phyloP scores from a whole-genome alignment of 2,888 invertebrate species.

The Nemurella pictetii region DNA sequence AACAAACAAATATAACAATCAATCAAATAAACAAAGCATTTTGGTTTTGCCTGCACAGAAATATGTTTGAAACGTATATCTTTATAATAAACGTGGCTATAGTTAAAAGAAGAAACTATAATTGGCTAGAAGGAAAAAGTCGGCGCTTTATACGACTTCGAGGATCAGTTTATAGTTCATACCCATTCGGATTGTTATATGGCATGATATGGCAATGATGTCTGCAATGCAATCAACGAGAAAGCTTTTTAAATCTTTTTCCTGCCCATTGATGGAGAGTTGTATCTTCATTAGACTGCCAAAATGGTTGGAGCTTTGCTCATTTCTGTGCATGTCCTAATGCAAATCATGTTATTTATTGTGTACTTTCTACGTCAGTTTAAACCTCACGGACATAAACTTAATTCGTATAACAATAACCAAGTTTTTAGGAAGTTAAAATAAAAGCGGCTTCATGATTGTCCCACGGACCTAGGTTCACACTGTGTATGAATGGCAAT shows the following conservation, averaged over 20 bases:
- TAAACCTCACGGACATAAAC: neutral
- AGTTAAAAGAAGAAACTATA: no score
- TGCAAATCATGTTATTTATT: neutral
- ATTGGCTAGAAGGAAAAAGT: no score
- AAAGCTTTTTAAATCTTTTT: neutral
- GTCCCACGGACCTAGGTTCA: neutral
- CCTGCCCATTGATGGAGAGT: neutral
- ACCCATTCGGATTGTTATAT: no score
- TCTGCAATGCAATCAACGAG: neutral
- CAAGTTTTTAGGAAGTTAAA: neutral
- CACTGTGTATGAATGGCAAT: neutral
- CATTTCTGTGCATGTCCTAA: neutral
- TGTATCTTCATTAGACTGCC: neutral
- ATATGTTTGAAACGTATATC: no score
- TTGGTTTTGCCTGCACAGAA: no score
- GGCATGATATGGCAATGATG: neutral
- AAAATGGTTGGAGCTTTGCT: neutral
- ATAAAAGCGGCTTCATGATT: neutral
- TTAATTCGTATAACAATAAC: neutral
- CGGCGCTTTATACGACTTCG: no score
- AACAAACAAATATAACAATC: no score
- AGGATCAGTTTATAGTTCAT: no score
- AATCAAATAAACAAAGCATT: no score
- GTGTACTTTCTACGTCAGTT: neutral
- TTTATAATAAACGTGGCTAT: no score